Conservation (phyloP, 2,888 invertebrate species). For the Amblyjoppa proteus region DNA sequence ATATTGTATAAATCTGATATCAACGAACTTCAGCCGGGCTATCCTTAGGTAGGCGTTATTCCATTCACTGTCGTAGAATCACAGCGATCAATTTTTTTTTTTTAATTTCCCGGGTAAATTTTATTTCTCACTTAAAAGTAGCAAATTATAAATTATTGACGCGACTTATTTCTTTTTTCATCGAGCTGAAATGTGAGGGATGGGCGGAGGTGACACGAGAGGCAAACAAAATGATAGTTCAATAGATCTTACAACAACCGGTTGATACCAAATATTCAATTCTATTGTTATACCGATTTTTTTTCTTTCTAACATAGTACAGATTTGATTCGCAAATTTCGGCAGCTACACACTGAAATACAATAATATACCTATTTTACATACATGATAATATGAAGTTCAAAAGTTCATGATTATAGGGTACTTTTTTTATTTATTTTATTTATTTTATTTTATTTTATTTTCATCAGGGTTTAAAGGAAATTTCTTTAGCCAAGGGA, state of each 20-base stretch:
- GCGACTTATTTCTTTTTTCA: not conserved
- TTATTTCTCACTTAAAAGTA: not conserved
- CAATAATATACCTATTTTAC: conserved; percentile 64
- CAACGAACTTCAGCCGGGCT: too few relatives aligned
- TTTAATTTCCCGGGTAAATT: not conserved
- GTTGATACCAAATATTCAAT: conserved; percentile 62
- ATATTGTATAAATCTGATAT: too few relatives aligned
- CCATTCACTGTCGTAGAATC: not conserved
- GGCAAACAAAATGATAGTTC: conserved; percentile 19
- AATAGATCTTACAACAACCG: not conserved
- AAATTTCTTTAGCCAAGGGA: conserved; percentile 56
- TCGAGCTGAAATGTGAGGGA: conserved; percentile 31
- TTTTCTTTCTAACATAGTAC: conserved; percentile 59
- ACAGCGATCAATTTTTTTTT: not conserved
- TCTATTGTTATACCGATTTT: conserved; percentile 63
- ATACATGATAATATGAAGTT: conserved; percentile 64
- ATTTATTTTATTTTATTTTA: conserved; percentile 30
- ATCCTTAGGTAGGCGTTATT: not conserved
- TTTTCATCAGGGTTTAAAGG: conserved; percentile 46
- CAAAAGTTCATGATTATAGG: conserved; percentile 59
- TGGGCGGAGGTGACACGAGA: conserved; percentile 37
- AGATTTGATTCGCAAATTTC: conserved; percentile 63
- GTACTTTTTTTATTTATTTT: conserved; percentile 17
- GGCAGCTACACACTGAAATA: conserved; percentile 63
- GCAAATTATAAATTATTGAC: not conserved